Percentiles rank a stretch among this genome's conserved stretches.
Conservation (phyloP, 2,113 vertebrate genomes). For the Pelobates fuscus region DNA sequence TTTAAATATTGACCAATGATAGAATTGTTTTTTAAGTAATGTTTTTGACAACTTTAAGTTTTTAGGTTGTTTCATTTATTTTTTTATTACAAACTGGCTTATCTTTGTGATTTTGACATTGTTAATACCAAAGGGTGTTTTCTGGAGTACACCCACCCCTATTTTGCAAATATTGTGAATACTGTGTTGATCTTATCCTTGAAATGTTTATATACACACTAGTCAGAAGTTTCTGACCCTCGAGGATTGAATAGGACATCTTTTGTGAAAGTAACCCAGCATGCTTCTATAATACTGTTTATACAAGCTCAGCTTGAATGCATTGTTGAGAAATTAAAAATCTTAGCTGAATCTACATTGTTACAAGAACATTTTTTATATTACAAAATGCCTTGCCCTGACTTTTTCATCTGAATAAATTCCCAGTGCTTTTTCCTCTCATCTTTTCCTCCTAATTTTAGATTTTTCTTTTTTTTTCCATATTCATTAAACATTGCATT, state of each 20-base stretch:
- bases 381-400: too few relatives aligned
- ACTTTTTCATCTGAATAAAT: too few relatives aligned
- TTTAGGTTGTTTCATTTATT: too few relatives aligned
- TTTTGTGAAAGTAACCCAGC: conserved; percentile 3
- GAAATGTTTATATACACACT: conserved; percentile 1
- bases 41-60: too few relatives aligned
- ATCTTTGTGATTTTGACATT: not conserved
- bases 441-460: too few relatives aligned
- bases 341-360: not conserved
- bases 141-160: not conserved
- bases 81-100: too few relatives aligned
- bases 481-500: too few relatives aligned
- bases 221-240: not conserved
- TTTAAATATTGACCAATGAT: too few relatives aligned
- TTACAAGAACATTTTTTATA: not conserved
- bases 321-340: not conserved
- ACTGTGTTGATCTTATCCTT: conserved; percentile 8
- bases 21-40: not conserved
- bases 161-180: conserved; percentile 1
- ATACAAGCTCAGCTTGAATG: conserved; percentile 2
- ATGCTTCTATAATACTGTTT: conserved; percentile 7
- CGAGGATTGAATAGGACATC: not conserved
- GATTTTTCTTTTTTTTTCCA: too few relatives aligned
- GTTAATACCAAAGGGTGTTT: not conserved
- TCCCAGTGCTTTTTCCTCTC: too few relatives aligned